Evolutionary conservation across 1,140 invertebrate genomes (phyloP).

Genomic region (Drosophila sucinea): DNA sequence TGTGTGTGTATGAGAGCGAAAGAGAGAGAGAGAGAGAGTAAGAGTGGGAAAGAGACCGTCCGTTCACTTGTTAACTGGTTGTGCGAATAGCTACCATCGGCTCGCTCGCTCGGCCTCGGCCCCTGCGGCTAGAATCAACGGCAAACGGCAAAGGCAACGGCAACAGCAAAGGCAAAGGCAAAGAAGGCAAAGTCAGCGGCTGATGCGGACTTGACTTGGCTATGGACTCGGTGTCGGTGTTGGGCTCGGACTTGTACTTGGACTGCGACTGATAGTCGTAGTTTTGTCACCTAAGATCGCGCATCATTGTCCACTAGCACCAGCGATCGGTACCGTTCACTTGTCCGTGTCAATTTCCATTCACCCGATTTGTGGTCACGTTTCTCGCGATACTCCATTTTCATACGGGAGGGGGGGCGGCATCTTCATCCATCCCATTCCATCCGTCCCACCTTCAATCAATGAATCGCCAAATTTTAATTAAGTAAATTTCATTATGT

Average conservation of each 20-base stretch:
- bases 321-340: slow-evolving; percentile 36
- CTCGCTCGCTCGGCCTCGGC: slow-evolving; percentile 26
- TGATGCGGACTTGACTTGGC: slow-evolving; percentile 30
- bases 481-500: slow-evolving; percentile 41
- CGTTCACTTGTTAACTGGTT: slow-evolving; percentile 71
- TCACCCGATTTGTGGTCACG: neutral
- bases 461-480: neutral
- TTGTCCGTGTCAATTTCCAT: slow-evolving; percentile 41
- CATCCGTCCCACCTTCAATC: neutral
- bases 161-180: slow-evolving; percentile 29
- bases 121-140: slow-evolving; percentile 68
- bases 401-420: neutral
- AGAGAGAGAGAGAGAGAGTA: neutral
- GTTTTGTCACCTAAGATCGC: slow-evolving; percentile 32
- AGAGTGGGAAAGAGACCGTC: slow-evolving; percentile 18
- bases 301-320: slow-evolving; percentile 1
- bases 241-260: slow-evolving; percentile 12
- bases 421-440: neutral
- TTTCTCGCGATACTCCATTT: neutral
- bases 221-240: slow-evolving; percentile 16
- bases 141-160: slow-evolving; percentile 13
- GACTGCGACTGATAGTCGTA: slow-evolving; percentile 47
- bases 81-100: slow-evolving; percentile 64
- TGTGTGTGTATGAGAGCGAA: slow-evolving; percentile 23
- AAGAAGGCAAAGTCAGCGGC: slow-evolving; percentile 25